Evolutionary conservation across 2,888 invertebrate species (phyloP), one percentile per base, ranked within the genome.

Genomic region (Hybos culiciformis): DNA sequence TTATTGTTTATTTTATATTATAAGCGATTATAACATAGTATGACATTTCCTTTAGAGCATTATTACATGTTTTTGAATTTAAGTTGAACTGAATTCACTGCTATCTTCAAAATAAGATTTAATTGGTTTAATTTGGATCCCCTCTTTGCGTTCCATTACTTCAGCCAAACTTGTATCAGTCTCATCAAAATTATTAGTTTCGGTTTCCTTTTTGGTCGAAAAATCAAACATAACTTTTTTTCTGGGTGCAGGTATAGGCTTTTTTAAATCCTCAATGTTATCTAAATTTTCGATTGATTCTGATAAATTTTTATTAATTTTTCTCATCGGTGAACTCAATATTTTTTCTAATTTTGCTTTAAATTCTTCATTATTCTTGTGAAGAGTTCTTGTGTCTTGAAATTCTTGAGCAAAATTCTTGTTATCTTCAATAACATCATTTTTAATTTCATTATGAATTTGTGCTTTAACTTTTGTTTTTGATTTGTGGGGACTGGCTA

Each of bases 191-290:
- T n/a, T n/a, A n/a, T n/a, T n/a, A n/a, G n/a, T n/a, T n/a, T n/a
- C n/a, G n/a, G n/a, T n/a, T n/a, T n/a, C n/a, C n/a, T n/a, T n/a
- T n/a, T n/a, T n/a, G n/a, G n/a, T n/a, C n/a, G n/a, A n/a, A n/a
- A 44, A 21, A 38, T 54, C 55, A 37, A 64, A 64, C 58, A 63
- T 60, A 5, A 65, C 65, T 5, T 57, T 57, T 42, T 63, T 65
- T 5, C 66, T 57, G 8, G 65, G 63, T 37, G 61, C 21, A 1
- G 66, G 64, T 3, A 63, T 50, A 1, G 64, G 63, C 21, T 48
- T 52, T 1, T 14, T 45, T 3, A n/a, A 4, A 18, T 36, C 12
- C 3, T 38, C 38, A n/a, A 12, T 19, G 19, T 19, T 5, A 5
- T 34, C 21, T 21, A 19, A 15, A 11, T n/a, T 9, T 12, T 26